Conservation (phyloP, 2,888 invertebrate genomes). For the Caenorhabditis imperialis region DNA sequence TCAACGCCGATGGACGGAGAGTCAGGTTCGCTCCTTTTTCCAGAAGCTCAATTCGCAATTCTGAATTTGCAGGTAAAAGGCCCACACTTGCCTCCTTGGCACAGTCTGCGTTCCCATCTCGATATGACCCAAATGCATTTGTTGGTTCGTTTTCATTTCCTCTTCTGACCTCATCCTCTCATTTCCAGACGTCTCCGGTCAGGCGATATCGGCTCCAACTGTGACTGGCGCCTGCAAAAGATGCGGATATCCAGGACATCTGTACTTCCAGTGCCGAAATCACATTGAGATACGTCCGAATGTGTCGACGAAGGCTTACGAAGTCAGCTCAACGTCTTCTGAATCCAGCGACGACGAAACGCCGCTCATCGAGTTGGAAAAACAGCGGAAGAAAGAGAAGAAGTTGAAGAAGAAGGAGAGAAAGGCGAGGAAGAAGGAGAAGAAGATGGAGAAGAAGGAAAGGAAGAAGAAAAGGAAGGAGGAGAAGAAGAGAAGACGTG, state of each 20-base stretch:
- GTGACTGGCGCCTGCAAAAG: slow-evolving; percentile 74
- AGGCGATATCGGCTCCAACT: slow-evolving; percentile 57
- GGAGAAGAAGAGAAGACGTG: slow-evolving; percentile 16
- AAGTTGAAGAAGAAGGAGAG: slow-evolving; percentile 48
- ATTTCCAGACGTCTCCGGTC: slow-evolving; percentile 59
- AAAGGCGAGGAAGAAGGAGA: slow-evolving; percentile 42
- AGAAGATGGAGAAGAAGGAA: slow-evolving; percentile 46
- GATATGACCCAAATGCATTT: slow-evolving; percentile 46
- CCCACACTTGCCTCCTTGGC: slow-evolving; percentile 34
- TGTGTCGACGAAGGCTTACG: slow-evolving; percentile 77
- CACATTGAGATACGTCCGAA: slow-evolving; percentile 79
- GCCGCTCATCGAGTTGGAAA: slow-evolving; percentile 37
- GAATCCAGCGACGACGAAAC: slow-evolving; percentile 78
- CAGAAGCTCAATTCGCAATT: too few species aligned
- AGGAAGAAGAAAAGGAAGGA: slow-evolving; percentile 15
- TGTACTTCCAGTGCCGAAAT: slow-evolving; percentile 79
- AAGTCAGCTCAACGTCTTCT: slow-evolving; percentile 80
- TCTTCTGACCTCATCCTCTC: not conserved
- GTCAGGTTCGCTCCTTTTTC: slow-evolving; percentile 17
- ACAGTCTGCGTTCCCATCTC: slow-evolving; percentile 36
- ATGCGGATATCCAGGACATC: slow-evolving; percentile 79
- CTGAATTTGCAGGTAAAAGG: slow-evolving; percentile 27
- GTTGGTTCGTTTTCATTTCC: slow-evolving; percentile 38
- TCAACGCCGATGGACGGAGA: slow-evolving; percentile 14
- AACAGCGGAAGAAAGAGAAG: slow-evolving; percentile 45